Percentiles rank a stretch among this genome's conserved stretches.
phyloP scores from a whole-genome alignment of 1,140 invertebrate genomes.

The Trypoxylus dichotomus region DNA sequence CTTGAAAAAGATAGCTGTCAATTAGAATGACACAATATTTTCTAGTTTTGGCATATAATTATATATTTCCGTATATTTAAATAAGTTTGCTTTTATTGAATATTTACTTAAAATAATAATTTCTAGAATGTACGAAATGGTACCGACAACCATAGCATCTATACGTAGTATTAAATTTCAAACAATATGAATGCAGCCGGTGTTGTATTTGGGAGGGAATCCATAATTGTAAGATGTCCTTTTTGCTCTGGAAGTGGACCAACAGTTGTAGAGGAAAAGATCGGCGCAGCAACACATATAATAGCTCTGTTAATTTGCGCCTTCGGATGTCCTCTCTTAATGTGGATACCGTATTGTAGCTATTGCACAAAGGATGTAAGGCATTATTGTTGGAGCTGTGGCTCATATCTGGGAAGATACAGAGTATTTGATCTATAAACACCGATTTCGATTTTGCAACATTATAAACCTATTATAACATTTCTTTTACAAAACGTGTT shows the following conservation, averaged over 20 bases:
- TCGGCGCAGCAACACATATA: not conserved
- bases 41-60: too few relatives aligned
- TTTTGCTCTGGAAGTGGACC: not conserved
- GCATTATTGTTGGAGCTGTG: not conserved
- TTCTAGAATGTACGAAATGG: too few relatives aligned
- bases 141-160: too few relatives aligned
- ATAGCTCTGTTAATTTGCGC: not conserved
- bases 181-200: slow-evolving; percentile 7
- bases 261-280: not conserved
- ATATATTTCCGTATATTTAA: too few relatives aligned
- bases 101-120: too few relatives aligned
- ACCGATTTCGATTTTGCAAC: not conserved
- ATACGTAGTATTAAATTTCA: too few relatives aligned
- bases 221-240: not conserved
- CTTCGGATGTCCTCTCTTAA: not conserved
- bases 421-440: not conserved
- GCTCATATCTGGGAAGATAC: not conserved
- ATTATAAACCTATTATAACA: not conserved
- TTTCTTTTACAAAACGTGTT: not conserved
- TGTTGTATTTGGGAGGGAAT: not conserved
- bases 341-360: slow-evolving; percentile 1
- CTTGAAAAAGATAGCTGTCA: too few relatives aligned
- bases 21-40: too few relatives aligned
- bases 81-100: too few relatives aligned
- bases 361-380: not conserved